Percentiles rank a stretch among this genome's conserved stretches.
These are phyloP conservation scores for Pleuronectes platessa DNA, from an alignment of 2,113 vertebrate genomes.

Conservation along the genomic window DNA sequence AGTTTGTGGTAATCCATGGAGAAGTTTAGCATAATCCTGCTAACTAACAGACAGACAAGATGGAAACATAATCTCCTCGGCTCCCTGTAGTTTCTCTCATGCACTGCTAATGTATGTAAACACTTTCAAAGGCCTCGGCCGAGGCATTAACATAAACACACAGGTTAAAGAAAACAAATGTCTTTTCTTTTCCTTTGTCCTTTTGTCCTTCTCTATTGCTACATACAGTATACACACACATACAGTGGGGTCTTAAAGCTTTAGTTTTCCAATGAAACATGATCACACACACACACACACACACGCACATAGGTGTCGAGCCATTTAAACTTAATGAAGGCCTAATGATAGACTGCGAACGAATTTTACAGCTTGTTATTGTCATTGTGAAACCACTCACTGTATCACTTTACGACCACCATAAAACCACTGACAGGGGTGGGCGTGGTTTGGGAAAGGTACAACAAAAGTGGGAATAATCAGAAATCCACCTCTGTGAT, in stretches of 20 bases:
- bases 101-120: neutral
- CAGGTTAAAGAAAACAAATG: neutral
- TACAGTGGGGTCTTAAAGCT: neutral
- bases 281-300: slow-evolving; percentile 18
- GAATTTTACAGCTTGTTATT: slow-evolving; percentile 68
- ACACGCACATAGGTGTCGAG: slow-evolving; percentile 42
- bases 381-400: slow-evolving; percentile 71
- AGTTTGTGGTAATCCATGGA: too few species aligned
- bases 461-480: slow-evolving; percentile 37
- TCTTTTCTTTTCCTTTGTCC: neutral
- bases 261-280: slow-evolving; percentile 21
- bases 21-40: too few species aligned
- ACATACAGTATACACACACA: neutral
- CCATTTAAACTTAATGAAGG: slow-evolving; percentile 72
- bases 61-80: neutral
- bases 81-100: neutral
- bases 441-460: slow-evolving; percentile 44
- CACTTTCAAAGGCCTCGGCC: too few species aligned
- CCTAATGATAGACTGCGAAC: slow-evolving; percentile 65
- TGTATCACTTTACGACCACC: slow-evolving; percentile 69
- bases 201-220: neutral
- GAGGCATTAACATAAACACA: neutral
- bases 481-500: slow-evolving; percentile 50
- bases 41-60: neutral
- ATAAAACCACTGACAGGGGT: slow-evolving; percentile 60